phyloP scores from a whole-genome alignment of 2,888 invertebrate genomes.

The Epinotia demarniana region DNA sequence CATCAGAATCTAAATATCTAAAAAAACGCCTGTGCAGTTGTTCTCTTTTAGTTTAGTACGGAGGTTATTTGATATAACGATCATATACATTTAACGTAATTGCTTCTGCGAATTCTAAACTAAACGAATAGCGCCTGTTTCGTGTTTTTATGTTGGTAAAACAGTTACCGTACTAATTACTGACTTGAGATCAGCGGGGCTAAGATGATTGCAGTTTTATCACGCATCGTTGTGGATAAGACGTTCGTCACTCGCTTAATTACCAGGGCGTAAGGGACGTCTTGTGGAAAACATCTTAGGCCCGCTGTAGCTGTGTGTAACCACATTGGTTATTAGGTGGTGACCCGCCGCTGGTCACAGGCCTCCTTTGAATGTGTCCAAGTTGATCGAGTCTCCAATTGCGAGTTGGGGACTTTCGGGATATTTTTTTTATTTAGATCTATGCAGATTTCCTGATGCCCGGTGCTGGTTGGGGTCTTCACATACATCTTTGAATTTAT shows the following conservation, averaged over 20 bases:
- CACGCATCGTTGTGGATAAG: no score
- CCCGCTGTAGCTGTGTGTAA: no score
- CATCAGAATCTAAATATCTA: background rate
- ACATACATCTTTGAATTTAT: background rate
- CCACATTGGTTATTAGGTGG: background rate
- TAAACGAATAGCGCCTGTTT: background rate
- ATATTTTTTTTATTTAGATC: no score
- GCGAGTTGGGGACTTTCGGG: no score
- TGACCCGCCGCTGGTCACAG: background rate
- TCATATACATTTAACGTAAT: constrained; percentile 16
- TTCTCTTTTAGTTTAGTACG: background rate
- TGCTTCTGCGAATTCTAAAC: constrained; percentile 35
- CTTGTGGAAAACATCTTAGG: no score
- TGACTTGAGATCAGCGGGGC: no score
- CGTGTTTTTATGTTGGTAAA: background rate
- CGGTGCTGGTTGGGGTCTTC: background rate
- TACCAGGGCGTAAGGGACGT: no score
- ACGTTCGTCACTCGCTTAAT: no score
- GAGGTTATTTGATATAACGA: constrained; percentile 12
- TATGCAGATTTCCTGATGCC: no score
- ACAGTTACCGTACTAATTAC: background rate
- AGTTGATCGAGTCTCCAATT: no score
- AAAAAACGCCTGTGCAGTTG: background rate
- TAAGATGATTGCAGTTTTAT: no score
- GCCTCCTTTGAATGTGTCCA: background rate